Evolutionary conservation across 1,140 invertebrate genomes (phyloP).

Genomic region (Belonocnema kinseyi): DNA sequence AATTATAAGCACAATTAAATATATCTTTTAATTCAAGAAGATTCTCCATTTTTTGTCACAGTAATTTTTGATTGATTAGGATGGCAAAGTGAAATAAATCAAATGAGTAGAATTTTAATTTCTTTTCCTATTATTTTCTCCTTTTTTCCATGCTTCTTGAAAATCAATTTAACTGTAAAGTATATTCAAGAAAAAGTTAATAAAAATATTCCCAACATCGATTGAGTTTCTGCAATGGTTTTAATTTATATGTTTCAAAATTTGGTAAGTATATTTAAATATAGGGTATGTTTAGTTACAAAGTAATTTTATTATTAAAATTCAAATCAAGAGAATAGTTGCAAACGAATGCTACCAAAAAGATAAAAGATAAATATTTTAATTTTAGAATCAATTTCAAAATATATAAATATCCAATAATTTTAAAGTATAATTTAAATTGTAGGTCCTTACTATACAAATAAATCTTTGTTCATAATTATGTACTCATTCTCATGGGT

Average conservation of each 20-base stretch:
- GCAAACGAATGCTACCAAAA: too few relatives aligned
- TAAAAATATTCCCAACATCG: too few relatives aligned
- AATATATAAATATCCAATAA: background rate
- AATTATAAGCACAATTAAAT: background rate
- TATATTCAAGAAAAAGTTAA: background rate
- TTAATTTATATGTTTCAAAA: too few relatives aligned
- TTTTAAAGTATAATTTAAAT: slow-evolving; percentile 11
- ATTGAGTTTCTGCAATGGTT: too few relatives aligned
- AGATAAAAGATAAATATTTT: too few relatives aligned
- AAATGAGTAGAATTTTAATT: background rate
- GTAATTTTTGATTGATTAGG: background rate
- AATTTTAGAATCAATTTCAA: too few relatives aligned
- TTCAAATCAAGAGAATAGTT: too few relatives aligned
- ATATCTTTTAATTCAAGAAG: background rate
- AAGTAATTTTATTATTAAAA: too few relatives aligned
- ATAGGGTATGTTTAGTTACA: too few relatives aligned
- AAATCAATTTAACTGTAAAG: background rate
- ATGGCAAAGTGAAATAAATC: slow-evolving; percentile 3
- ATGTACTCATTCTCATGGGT: slow-evolving; percentile 1
- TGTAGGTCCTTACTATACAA: background rate
- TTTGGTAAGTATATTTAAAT: too few relatives aligned
- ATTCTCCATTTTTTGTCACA: background rate
- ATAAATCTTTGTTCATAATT: background rate
- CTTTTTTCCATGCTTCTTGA: background rate
- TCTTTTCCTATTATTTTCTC: background rate